Evolutionary conservation across 2,888 invertebrate genomes (phyloP).

Genomic region (Podabrus alpinus): DNA sequence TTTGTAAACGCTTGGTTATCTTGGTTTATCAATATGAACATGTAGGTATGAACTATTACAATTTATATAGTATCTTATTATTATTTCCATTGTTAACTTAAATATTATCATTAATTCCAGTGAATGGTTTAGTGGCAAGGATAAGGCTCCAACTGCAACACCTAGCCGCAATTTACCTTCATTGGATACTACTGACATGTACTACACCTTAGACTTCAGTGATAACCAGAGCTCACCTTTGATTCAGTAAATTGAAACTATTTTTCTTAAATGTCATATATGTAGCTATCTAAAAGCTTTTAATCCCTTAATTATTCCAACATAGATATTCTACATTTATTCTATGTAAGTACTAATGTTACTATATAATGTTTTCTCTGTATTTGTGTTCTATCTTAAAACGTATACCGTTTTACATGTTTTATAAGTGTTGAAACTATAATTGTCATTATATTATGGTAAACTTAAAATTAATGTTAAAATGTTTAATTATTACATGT

Average conservation of each 20-base stretch:
- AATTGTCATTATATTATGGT: neutral
- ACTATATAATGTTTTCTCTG: neutral
- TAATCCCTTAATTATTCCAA: neutral
- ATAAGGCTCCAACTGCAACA: constrained; percentile 51
- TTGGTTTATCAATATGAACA: no score
- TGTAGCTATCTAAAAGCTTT: neutral
- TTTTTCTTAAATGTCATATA: neutral
- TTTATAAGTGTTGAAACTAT: neutral
- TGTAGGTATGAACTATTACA: no score
- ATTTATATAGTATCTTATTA: no score
- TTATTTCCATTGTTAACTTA: no score
- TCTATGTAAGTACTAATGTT: neutral
- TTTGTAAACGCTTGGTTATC: no score
- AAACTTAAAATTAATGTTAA: neutral
- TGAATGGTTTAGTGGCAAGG: constrained; percentile 46
- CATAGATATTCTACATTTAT: neutral
- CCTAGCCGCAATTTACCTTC: constrained; percentile 61
- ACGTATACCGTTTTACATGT: neutral
- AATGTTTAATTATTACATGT: neutral
- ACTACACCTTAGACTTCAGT: constrained; percentile 77
- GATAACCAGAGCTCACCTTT: constrained; percentile 77
- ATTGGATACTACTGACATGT: constrained; percentile 73
- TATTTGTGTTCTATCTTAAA: neutral
- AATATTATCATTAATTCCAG: constrained; percentile 26
- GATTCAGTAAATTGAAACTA: constrained; percentile 60